phyloP scores from a whole-genome alignment of 2,113 vertebrate genomes.

The Phalacrocorax carbo region DNA sequence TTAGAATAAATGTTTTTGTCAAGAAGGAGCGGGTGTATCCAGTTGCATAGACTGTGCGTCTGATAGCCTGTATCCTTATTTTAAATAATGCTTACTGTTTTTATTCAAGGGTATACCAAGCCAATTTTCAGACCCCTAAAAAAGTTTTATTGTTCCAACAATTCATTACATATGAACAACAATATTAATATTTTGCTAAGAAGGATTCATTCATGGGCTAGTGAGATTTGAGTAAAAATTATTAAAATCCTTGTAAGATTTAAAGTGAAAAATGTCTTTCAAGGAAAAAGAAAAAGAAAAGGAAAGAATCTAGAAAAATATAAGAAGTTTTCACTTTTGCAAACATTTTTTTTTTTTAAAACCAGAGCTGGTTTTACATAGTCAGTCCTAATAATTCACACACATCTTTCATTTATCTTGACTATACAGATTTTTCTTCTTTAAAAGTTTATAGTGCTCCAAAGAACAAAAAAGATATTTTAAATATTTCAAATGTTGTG shows the following conservation, averaged over 20 bases:
- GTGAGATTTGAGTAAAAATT: background rate
- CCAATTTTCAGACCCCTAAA: background rate
- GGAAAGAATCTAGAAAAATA: background rate
- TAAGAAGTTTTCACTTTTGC: background rate
- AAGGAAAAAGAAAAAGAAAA: background rate
- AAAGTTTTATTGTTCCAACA: background rate
- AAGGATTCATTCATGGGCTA: background rate
- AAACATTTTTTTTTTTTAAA: background rate
- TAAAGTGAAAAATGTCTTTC: background rate
- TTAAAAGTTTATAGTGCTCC: background rate
- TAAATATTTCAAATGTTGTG: background rate
- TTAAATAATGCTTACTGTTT: background rate
- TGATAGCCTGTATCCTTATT: background rate
- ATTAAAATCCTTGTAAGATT: background rate
- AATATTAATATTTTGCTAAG: background rate
- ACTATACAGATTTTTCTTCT: background rate
- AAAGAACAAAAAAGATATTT: background rate
- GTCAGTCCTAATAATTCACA: background rate
- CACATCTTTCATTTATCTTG: background rate
- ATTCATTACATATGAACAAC: background rate
- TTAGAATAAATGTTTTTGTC: background rate
- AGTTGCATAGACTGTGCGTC: background rate
- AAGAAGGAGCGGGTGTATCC: fast-evolving
- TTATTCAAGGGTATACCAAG: background rate
- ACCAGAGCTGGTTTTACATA: background rate